These are phyloP conservation scores for Yponomeuta malinellus DNA, from an alignment of 2,888 invertebrate genomes.

Conservation along the genomic window DNA sequence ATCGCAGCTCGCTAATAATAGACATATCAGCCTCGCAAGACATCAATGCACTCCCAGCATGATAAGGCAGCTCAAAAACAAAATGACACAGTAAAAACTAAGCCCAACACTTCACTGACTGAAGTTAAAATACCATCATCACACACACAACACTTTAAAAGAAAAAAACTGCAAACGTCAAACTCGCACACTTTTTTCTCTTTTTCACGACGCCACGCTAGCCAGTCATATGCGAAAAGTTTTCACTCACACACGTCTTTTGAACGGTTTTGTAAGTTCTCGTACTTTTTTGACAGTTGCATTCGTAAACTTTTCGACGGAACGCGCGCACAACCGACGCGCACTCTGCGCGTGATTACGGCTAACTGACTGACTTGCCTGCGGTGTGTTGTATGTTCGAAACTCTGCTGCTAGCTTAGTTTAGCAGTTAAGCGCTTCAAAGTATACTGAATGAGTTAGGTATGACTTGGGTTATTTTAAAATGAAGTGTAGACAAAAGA, in stretches of 20 bases:
- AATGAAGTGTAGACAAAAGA: not conserved
- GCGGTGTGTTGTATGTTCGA: slow-evolving; percentile 4
- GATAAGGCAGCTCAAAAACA: slow-evolving; percentile 52
- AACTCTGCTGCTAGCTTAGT: not conserved
- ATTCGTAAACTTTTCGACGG: slow-evolving; percentile 46
- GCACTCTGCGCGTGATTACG: slow-evolving; percentile 50
- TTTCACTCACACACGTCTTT: not conserved
- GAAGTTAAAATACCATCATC: slow-evolving; percentile 16
- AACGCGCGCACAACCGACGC: slow-evolving; percentile 34
- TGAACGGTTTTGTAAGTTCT: not conserved
- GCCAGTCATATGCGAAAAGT: not conserved
- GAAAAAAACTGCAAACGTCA: slow-evolving; percentile 34
- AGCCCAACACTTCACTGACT: slow-evolving; percentile 30
- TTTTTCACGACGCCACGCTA: not conserved
- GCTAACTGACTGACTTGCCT: slow-evolving; percentile 37
- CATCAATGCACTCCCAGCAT: slow-evolving; percentile 51
- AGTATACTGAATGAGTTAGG: not conserved
- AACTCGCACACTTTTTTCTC: slow-evolving; percentile 18
- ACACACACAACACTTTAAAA: slow-evolving; percentile 35
- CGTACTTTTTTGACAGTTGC: slow-evolving; percentile 51
- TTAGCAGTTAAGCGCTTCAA: slow-evolving; percentile 15
- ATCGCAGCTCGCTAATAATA: slow-evolving; percentile 68
- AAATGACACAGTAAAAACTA: slow-evolving; percentile 31
- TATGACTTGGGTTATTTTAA: not conserved
- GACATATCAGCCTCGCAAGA: slow-evolving; percentile 69